Base-by-base conservation (phyloP, 2,888 invertebrate genomes). In the Abrostola triplasia region DNA sequence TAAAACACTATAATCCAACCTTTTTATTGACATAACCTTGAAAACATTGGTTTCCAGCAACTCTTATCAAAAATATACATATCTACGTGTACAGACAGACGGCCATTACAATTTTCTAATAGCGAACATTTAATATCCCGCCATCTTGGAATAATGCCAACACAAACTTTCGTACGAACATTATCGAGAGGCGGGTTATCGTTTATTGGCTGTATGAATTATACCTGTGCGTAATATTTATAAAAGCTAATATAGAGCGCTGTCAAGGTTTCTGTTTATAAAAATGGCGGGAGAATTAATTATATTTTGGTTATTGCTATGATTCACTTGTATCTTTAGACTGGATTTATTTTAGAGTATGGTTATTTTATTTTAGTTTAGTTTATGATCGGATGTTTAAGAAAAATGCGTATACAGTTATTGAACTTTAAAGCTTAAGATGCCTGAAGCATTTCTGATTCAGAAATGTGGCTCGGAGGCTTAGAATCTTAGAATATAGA, bases 111-210 rank as follows among this genome's bases (percentile, higher is more conserved):
- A 59, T 53, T 61, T 62, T 66, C 37, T 60, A 76, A 66, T 72
- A 58, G 40, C 59, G 24, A 55, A 51, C 59, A 60, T 58, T 37
- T 66, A 49, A 50, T 61, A 56, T 44, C 48, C 62, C 55, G 55
- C 48, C 42, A 55, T 62, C 12, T 64, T 77, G 80, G 80, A 62
- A 5, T 0, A 8, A 4, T 36, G 67, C 79, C 79, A 79, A 70
- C 8, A 37, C 47, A 61, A 66, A 59, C 61, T 62, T 68, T 78
- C 56, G 56, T 67, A 64, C 36, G 52, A 71, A 79, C 77, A 73
- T 79, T 79, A 79, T 79, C 79, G 64, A 79, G 80, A 70, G 74
- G 42, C 51, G 44, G 66, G 77, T 75, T 79, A 77, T 73, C 77
- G 60, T 55, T 59, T 79, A 73, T 77, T 79, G 78, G 70, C 68